Evolutionary conservation across 1,140 invertebrate species (phyloP).

Genomic region (Akabosia matsudoensis): DNA sequence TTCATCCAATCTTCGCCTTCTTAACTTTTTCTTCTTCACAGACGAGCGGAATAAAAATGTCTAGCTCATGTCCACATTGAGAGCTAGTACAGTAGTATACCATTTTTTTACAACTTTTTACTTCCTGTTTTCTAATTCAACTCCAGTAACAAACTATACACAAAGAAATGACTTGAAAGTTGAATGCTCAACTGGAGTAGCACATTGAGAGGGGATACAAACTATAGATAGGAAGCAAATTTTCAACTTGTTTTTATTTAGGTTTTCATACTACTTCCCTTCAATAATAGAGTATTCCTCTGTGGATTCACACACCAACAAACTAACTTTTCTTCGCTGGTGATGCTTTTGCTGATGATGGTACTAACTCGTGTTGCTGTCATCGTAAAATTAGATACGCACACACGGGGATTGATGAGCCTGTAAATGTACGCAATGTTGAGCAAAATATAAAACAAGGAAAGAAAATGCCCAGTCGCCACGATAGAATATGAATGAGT

Average conservation of each 20-base stretch:
- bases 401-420: conserved; percentile 22
- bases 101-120: background rate
- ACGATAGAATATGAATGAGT: background rate
- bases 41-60: background rate
- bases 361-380: background rate
- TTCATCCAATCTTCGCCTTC: background rate
- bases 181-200: no score
- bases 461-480: background rate
- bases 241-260: no score
- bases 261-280: no score
- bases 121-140: background rate
- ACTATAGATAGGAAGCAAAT: no score
- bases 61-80: background rate
- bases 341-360: background rate
- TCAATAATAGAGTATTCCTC: no score
- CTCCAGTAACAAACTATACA: background rate
- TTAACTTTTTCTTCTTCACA: background rate
- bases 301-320: background rate
- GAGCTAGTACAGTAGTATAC: background rate
- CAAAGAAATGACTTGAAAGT: no score
- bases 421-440: background rate
- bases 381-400: conserved; percentile 16
- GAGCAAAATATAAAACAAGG: background rate
- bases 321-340: background rate
- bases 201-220: no score